These are phyloP conservation scores for Nautilus pompilius DNA, from an alignment of 1,140 invertebrate genomes.

Conservation along the genomic window DNA sequence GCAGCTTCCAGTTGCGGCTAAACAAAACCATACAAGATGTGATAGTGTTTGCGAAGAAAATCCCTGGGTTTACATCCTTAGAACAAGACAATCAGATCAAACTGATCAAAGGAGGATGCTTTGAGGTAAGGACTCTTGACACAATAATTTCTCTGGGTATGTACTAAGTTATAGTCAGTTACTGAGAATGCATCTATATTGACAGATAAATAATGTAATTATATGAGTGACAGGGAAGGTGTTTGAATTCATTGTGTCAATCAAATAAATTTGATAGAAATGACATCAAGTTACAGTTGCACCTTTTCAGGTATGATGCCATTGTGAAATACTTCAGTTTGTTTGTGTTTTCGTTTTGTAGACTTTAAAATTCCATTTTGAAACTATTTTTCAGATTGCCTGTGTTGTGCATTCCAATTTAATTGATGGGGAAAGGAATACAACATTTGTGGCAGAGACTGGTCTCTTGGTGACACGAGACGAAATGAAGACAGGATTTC, in stretches of 20 bases:
- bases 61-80: slow-evolving; percentile 91
- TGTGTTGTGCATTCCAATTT: slow-evolving; percentile 53
- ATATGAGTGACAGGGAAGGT: too few species aligned
- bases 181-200: too few species aligned
- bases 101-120: slow-evolving; percentile 74
- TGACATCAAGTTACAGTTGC: too few species aligned
- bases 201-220: too few species aligned
- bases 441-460: slow-evolving; percentile 46
- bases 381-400: slow-evolving; percentile 45
- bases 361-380: too few species aligned
- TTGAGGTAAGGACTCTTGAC: slow-evolving; percentile 50
- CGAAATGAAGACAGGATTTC: slow-evolving; percentile 50
- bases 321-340: too few species aligned
- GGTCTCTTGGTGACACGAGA: slow-evolving; percentile 41
- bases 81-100: slow-evolving; percentile 96
- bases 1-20: slow-evolving; percentile 64
- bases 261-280: too few species aligned
- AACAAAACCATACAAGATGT: slow-evolving; percentile 94
- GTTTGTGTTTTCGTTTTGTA: too few species aligned
- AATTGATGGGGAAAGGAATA: slow-evolving; percentile 47
- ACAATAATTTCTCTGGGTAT: too few species aligned
- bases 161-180: too few species aligned
- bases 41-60: slow-evolving; percentile 95
- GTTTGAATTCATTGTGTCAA: too few species aligned
- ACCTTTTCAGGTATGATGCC: too few species aligned